A percentile compares a stretch with the other conserved stretches of the same genome.
These are phyloP conservation scores for Caenorhabditis inopinata DNA, from an alignment of 1,140 invertebrate species.

Conservation along the genomic window DNA sequence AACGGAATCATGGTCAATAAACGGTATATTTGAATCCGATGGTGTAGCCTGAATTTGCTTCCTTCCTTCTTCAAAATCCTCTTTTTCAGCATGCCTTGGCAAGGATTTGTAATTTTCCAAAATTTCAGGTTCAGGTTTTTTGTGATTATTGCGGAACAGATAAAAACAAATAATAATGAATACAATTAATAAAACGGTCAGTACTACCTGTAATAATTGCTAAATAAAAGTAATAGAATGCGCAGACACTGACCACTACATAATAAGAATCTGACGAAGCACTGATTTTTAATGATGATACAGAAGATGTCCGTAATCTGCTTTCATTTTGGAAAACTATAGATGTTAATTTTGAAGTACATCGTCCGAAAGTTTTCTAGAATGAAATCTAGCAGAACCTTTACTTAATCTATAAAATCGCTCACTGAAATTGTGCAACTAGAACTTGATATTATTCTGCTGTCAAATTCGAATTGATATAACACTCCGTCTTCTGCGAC, in stretches of 20 bases:
- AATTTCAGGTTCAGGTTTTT: too few species aligned
- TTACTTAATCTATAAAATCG: too few species aligned
- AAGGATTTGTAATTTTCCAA: too few species aligned
- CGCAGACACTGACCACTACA: neutral
- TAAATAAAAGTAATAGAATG: too few species aligned
- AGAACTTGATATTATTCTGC: neutral
- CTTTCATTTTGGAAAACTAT: slow-evolving; percentile 73
- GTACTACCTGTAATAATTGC: too few species aligned
- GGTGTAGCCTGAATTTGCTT: neutral
- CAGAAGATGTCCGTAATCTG: slow-evolving; percentile 42
- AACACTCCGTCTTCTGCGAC: neutral
- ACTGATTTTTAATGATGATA: slow-evolving; percentile 71
- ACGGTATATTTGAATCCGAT: neutral
- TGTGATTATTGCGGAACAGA: too few species aligned
- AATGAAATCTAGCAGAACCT: neutral
- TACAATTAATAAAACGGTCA: too few species aligned
- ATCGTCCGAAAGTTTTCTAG: neutral
- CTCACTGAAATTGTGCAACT: slow-evolving; percentile 76
- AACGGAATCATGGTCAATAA: neutral
- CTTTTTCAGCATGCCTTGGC: too few species aligned
- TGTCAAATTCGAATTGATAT: neutral
- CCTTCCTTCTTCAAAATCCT: neutral
- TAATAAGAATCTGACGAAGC: neutral
- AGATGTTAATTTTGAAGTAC: slow-evolving; percentile 63
- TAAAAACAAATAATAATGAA: too few species aligned